Conservation (phyloP, 2,113 vertebrate species). For the Pao palembangensis region DNA sequence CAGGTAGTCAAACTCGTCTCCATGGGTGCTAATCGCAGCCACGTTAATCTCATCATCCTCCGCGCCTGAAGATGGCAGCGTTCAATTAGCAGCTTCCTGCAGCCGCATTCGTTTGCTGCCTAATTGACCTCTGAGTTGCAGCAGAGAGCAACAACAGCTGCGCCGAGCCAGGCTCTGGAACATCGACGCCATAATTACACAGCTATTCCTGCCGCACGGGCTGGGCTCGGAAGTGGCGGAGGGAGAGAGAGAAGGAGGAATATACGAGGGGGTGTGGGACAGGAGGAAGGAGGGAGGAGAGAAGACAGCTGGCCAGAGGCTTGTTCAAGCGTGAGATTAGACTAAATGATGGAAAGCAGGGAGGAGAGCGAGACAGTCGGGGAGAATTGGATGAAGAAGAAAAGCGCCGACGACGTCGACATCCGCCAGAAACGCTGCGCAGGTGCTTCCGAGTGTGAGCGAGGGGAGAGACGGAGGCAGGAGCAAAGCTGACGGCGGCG, state of each 20-base stretch:
- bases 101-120: slow-evolving; percentile 53
- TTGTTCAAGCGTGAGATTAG: slow-evolving; percentile 54
- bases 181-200: slow-evolving; percentile 47
- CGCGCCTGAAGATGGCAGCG: slow-evolving; percentile 36
- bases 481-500: slow-evolving; percentile 9
- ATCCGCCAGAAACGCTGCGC: slow-evolving; percentile 11
- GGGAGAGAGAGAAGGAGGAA: slow-evolving; percentile 9
- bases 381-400: slow-evolving; percentile 21
- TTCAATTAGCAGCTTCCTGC: slow-evolving; percentile 56
- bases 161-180: slow-evolving; percentile 17
- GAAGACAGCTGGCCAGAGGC: slow-evolving; percentile 40
- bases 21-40: not conserved
- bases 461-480: slow-evolving; percentile 16
- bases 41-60: slow-evolving; percentile 23
- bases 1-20: not conserved
- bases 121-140: slow-evolving; percentile 58
- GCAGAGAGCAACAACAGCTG: slow-evolving; percentile 56
- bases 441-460: slow-evolving; percentile 16
- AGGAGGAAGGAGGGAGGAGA: not conserved
- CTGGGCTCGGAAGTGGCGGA: slow-evolving; percentile 1
- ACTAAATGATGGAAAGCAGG: slow-evolving; percentile 50
- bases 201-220: slow-evolving; percentile 35
- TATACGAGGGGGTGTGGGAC: not conserved
- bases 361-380: slow-evolving; percentile 40
- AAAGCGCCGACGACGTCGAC: slow-evolving; percentile 11